Evolutionary conservation across 2,888 invertebrate genomes (phyloP).

Genomic region (Idaea aversata): DNA sequence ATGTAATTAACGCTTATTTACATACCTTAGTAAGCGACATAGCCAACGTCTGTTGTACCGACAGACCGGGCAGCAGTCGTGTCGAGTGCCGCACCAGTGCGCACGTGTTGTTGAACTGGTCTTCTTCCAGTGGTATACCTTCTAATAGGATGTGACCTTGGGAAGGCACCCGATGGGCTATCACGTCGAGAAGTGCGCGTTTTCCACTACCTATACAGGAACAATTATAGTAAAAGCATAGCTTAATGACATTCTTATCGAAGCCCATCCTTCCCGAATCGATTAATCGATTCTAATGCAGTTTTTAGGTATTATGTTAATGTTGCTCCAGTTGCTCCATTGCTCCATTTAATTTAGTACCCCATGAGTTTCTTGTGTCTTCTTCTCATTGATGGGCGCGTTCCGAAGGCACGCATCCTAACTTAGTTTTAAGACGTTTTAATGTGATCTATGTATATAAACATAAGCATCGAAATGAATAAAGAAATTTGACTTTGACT

Average conservation of each 20-base stretch:
- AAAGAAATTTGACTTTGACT: too few species aligned
- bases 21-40: conserved; percentile 89
- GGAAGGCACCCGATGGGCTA: conserved; percentile 89
- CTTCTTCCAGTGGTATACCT: conserved; percentile 89
- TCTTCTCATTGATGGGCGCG: too few species aligned
- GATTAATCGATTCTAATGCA: neutral
- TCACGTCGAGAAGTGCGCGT: conserved; percentile 95
- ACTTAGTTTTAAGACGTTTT: too few species aligned
- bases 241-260: too few species aligned
- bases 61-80: conserved; percentile 90
- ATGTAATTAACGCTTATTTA: too few species aligned
- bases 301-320: neutral
- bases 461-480: too few species aligned
- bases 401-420: too few species aligned
- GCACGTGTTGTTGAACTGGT: conserved; percentile 91
- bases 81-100: conserved; percentile 94
- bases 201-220: conserved; percentile 91
- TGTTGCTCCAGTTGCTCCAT: too few species aligned
- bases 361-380: too few species aligned
- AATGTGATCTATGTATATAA: too few species aligned
- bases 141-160: conserved; percentile 95
- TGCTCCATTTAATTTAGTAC: too few species aligned
- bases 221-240: neutral
- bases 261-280: too few species aligned
- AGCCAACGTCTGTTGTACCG: conserved; percentile 91